A percentile compares a stretch with the other conserved stretches of the same genome.
Evolutionary conservation across 1,140 invertebrate genomes (phyloP).

Genomic region (Wasmannia auropunctata): DNA sequence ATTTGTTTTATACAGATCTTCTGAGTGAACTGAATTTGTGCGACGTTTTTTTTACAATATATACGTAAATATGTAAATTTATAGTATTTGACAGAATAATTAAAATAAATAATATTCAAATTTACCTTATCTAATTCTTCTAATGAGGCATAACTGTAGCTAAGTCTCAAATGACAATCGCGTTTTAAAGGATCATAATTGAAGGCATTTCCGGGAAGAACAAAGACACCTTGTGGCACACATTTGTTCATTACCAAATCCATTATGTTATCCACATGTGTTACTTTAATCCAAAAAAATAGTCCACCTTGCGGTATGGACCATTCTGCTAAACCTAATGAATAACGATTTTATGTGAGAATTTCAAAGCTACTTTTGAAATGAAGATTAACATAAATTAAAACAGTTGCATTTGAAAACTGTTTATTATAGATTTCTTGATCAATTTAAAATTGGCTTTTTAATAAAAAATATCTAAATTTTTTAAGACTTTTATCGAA

Average conservation of each 20-base stretch:
- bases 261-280: conserved; percentile 82
- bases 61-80: background rate
- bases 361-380: background rate
- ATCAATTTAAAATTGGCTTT: background rate
- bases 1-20: background rate
- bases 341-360: background rate
- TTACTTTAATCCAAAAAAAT: conserved; percentile 88
- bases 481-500: background rate
- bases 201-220: conserved; percentile 86
- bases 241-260: conserved; percentile 85
- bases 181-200: conserved; percentile 78
- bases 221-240: conserved; percentile 81
- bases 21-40: background rate
- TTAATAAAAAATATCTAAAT: background rate
- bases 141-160: conserved; percentile 84
- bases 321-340: conserved; percentile 87
- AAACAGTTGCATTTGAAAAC: background rate
- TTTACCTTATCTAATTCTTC: conserved; percentile 86
- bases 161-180: conserved; percentile 85
- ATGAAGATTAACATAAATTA: background rate
- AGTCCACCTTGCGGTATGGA: conserved; percentile 86
- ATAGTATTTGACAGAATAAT: background rate
- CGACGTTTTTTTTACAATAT: background rate
- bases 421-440: background rate
- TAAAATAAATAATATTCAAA: background rate